phyloP scores from a whole-genome alignment of 2,113 vertebrate species.

The rat (Rattus norvegicus) region DNA sequence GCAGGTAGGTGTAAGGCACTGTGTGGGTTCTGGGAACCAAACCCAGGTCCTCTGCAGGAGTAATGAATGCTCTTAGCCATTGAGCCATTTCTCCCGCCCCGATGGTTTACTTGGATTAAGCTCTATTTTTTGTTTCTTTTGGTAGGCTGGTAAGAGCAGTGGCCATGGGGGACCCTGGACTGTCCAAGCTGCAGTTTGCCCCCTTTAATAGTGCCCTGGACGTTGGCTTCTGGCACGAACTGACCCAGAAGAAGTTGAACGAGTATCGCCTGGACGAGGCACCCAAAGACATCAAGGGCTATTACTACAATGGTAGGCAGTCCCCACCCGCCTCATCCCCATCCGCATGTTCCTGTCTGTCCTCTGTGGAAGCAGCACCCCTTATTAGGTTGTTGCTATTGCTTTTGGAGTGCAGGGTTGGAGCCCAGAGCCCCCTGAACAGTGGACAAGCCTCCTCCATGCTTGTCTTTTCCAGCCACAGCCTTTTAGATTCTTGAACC shows the following conservation, averaged over 20 bases:
- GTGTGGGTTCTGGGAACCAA: not conserved
- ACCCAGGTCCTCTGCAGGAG: not conserved
- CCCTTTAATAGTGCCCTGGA: constrained; percentile 97
- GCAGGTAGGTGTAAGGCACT: not conserved
- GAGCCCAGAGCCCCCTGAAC: not conserved
- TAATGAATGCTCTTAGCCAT: not conserved
- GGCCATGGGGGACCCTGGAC: constrained; percentile 69
- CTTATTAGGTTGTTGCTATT: not conserved
- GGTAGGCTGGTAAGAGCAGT: constrained; percentile 84
- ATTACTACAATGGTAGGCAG: constrained; percentile 95
- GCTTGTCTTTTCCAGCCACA: not conserved
- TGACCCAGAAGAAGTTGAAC: constrained; percentile 97
- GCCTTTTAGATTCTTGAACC: not conserved
- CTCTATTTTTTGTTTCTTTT: not conserved
- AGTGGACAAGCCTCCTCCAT: not conserved
- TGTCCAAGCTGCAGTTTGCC: constrained; percentile 93
- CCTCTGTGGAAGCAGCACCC: too few relatives aligned
- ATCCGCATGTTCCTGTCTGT: not conserved
- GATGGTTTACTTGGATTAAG: constrained; percentile 6
- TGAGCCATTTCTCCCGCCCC: not conserved
- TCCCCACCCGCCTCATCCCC: not conserved
- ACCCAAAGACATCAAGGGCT: constrained; percentile 93
- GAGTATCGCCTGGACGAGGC: constrained; percentile 96
- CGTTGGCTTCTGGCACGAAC: constrained; percentile 97
- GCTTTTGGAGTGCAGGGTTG: not conserved